Evolutionary conservation across 2,113 vertebrate species (phyloP).

Genomic region (Varanus komodoensis): DNA sequence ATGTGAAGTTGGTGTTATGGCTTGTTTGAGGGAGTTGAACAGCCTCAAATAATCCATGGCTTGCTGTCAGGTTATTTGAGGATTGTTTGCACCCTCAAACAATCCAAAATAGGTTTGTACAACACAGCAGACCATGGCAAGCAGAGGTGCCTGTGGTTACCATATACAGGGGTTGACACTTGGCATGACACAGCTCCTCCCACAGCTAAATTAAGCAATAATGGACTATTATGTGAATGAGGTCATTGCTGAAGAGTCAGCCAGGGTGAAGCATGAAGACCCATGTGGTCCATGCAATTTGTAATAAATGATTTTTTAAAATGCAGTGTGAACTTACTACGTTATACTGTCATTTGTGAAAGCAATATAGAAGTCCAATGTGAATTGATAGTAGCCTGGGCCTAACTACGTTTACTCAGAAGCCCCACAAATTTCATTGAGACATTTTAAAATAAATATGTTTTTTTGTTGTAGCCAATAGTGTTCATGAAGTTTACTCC

Average conservation of each 20-base stretch:
- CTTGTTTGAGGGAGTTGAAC: no score
- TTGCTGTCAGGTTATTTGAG: no score
- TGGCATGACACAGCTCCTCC: no score
- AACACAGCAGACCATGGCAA: no score
- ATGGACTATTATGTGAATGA: no score
- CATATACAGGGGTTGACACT: no score
- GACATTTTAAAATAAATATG: not conserved
- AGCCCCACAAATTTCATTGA: not conserved
- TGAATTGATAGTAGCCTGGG: rapidly evolving
- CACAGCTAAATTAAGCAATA: no score
- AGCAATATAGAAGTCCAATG: slow-evolving; percentile 17
- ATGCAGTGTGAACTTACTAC: not conserved
- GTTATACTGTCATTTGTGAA: not conserved
- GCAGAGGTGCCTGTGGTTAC: no score
- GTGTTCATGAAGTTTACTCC: not conserved
- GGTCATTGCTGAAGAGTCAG: not conserved
- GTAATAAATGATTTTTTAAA: not conserved
- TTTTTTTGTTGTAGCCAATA: not conserved
- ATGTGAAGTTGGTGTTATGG: no score
- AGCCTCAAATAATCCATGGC: no score
- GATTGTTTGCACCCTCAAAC: no score
- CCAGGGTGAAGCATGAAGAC: not conserved
- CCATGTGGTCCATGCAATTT: not conserved
- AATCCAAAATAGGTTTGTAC: no score
- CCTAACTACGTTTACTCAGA: not conserved